Evolutionary conservation across 2,888 invertebrate species (phyloP).

Genomic region (Polietes domitor): DNA sequence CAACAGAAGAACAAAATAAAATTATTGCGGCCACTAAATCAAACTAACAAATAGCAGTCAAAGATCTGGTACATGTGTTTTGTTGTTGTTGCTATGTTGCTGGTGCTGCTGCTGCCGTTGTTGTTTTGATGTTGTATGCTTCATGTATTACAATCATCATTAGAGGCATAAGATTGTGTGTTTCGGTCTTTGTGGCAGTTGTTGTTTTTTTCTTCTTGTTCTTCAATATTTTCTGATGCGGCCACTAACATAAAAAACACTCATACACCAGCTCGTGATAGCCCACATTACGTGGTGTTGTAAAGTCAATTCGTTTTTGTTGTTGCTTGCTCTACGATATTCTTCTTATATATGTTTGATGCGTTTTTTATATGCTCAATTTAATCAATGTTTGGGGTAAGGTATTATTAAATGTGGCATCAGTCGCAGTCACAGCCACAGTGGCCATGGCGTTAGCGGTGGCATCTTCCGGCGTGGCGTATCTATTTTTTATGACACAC

Average conservation of each 20-base stretch:
- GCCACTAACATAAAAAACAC: neutral
- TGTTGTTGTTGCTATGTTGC: slow-evolving; percentile 1
- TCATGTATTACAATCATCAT: slow-evolving; percentile 40
- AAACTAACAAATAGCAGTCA: slow-evolving; percentile 32
- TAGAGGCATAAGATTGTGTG: slow-evolving; percentile 6
- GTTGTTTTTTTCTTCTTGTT: slow-evolving; percentile 1
- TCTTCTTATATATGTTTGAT: slow-evolving; percentile 32
- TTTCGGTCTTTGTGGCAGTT: neutral
- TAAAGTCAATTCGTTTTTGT: slow-evolving; percentile 29
- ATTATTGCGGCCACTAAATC: slow-evolving; percentile 39
- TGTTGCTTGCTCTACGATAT: neutral
- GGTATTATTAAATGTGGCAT: slow-evolving; percentile 48
- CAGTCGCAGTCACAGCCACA: neutral
- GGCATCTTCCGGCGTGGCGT: neutral
- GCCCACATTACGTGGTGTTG: slow-evolving; percentile 28
- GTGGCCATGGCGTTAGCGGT: neutral
- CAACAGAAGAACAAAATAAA: slow-evolving; percentile 17
- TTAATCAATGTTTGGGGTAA: slow-evolving; percentile 49
- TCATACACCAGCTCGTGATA: slow-evolving; percentile 17
- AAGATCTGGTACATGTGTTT: slow-evolving; percentile 18
- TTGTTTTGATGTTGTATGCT: slow-evolving; percentile 21
- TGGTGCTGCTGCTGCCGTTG: neutral
- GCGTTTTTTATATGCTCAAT: slow-evolving; percentile 51
- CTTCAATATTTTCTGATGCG: neutral
- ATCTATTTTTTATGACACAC: slow-evolving; percentile 33